phyloP scores from a whole-genome alignment of 2,113 vertebrate genomes.

The Elgaria multicarinata region DNA sequence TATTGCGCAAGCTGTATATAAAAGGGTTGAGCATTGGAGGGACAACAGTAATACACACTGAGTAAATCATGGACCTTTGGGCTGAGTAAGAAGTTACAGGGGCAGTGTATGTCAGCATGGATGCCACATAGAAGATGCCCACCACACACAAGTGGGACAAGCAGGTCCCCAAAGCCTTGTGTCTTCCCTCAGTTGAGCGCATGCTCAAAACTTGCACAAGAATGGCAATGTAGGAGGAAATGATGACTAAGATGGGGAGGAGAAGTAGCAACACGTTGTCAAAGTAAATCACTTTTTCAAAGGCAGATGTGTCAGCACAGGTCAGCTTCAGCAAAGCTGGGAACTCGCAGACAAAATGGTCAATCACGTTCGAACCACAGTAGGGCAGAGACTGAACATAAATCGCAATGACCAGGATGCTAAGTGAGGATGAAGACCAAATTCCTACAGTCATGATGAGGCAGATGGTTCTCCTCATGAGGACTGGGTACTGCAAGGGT shows the following conservation, averaged over 20 bases:
- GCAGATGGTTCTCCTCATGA: conserved; percentile 47
- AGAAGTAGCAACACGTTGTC: conserved; percentile 40
- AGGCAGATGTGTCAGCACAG: conserved; percentile 49
- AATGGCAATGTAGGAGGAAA: conserved; percentile 51
- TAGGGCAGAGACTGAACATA: conserved; percentile 46
- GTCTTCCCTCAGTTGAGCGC: conserved; percentile 7
- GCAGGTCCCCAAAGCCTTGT: conserved; percentile 49
- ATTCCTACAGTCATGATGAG: conserved; percentile 34
- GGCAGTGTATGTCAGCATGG: conserved; percentile 53
- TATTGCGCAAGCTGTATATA: neutral
- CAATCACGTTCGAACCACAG: conserved; percentile 42
- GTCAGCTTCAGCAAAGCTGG: conserved; percentile 41
- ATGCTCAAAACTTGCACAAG: conserved; percentile 28
- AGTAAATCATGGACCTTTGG: neutral
- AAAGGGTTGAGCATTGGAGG: neutral
- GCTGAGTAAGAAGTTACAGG: conserved; percentile 28
- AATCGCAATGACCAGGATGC: conserved; percentile 17
- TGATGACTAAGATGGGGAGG: conserved; percentile 47
- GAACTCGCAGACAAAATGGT: conserved; percentile 59
- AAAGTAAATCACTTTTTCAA: conserved; percentile 54
- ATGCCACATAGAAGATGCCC: conserved; percentile 54
- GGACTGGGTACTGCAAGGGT: conserved; percentile 32
- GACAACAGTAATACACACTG: neutral
- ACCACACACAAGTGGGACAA: conserved; percentile 45
- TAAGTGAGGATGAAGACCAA: conserved; percentile 24